Base-by-base conservation (phyloP, 2,113 vertebrate species). In the Alces alces region DNA sequence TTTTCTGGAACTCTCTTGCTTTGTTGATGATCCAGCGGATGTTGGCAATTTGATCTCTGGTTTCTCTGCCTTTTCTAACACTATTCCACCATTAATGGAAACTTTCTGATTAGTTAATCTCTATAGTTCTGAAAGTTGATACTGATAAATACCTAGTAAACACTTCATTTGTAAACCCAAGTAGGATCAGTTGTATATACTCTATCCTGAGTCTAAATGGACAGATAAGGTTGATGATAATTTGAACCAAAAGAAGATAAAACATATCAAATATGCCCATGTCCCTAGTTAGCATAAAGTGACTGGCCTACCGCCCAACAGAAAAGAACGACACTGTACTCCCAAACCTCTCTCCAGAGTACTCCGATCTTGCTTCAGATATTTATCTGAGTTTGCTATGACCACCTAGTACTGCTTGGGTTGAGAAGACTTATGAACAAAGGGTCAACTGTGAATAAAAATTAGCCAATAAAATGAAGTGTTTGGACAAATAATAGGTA, bases 11-110 rank as follows among this genome's bases (percentile, higher is more conserved):
- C 64, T 66, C 64, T 66, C 16, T n/a, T 5, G 8, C 61, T 66
- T 66, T n/a, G 2, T 66, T 0, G 0, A n/a, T 66, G 33, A n/a
- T 66, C 64, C 16, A 19, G 64, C 0, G 0, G 16, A 66, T 66
- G 64, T n/a, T 66, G 64, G 33, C 33, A 66, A 66, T 66, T 66
- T 66, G 33, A 66, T 36, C 16, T n/a, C 33, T 36, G 16, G 33
- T 66, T 66, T 33, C 33, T 66, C 64, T 1, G 2, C 64, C 64
- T 66, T 66, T 66, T 66, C 64, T 66, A 66, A 66, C 33, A 27
- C 60, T 87, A 21, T 39, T 88, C 33, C 17, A n/a, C 79, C 36
- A 60, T 83, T 47, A 52, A 45, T 87, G 30, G 73, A 82, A 86
- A 82, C 4, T 27, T 95, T 78, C 14, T 91, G 92, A 86, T n/a